A percentile compares a stretch with the other conserved stretches of the same genome.
Evolutionary conservation across 2,113 vertebrate genomes (phyloP).

Genomic region (Lampris megalopsis): DNA sequence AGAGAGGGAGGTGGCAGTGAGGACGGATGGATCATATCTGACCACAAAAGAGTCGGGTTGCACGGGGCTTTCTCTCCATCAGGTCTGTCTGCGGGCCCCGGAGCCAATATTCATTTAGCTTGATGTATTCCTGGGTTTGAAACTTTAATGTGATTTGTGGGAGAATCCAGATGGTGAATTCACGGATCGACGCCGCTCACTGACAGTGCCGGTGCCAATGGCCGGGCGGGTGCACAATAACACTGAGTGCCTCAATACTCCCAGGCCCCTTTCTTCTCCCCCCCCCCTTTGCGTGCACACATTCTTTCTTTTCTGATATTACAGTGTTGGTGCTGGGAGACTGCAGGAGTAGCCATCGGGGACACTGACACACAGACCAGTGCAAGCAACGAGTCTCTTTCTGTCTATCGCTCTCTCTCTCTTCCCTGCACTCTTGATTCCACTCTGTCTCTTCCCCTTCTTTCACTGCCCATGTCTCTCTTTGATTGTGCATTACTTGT

Average conservation of each 20-base stretch:
- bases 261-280: constrained; percentile 28
- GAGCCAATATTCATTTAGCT: constrained; percentile 85
- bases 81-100: constrained; percentile 75
- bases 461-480: constrained; percentile 10
- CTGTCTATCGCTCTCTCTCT: not conserved
- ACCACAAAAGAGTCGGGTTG: constrained; percentile 76
- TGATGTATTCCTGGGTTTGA: constrained; percentile 85
- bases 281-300: constrained; percentile 32
- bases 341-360: constrained; percentile 39
- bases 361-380: constrained; percentile 56
- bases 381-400: constrained; percentile 19
- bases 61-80: constrained; percentile 73
- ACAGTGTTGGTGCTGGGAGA: constrained; percentile 18
- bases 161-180: constrained; percentile 86
- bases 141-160: constrained; percentile 88
- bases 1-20: constrained; percentile 50
- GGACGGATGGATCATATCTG: constrained; percentile 75
- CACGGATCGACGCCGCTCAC: constrained; percentile 83
- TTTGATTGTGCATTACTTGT: not conserved
- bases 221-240: constrained; percentile 81
- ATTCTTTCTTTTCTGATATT: constrained; percentile 30
- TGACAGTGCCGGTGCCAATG: constrained; percentile 80
- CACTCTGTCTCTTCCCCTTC: not conserved
- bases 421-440: not conserved
- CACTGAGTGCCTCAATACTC: constrained; percentile 58